Conservation (phyloP, 2,888 invertebrate species). For the Agonopterix heracliana region DNA sequence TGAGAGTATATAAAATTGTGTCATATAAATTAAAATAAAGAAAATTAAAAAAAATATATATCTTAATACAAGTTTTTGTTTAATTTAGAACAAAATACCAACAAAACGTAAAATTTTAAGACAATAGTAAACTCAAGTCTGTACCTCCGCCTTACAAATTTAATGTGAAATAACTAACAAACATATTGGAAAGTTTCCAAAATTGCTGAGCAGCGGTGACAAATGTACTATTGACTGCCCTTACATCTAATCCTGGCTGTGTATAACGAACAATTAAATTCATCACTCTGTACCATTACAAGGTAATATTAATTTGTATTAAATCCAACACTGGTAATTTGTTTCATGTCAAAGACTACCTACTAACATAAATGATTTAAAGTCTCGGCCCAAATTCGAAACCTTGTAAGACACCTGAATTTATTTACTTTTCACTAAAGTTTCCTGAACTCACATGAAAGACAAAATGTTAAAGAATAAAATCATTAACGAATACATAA, state of each 20-base stretch:
- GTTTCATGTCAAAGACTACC: neutral
- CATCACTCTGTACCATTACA: constrained; percentile 28
- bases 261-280: constrained; percentile 44
- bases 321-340: neutral
- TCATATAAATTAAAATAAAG: neutral
- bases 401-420: constrained; percentile 24
- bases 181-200: constrained; percentile 54
- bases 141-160: constrained; percentile 3
- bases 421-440: constrained; percentile 14
- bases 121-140: constrained; percentile 1
- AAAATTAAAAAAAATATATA: neutral
- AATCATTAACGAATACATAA: constrained; percentile 21
- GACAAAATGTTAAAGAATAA: constrained; percentile 14
- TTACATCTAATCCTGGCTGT: constrained; percentile 35
- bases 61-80: neutral
- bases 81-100: neutral
- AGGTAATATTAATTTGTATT: constrained; percentile 17
- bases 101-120: neutral
- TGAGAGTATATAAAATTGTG: neutral
- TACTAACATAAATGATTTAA: neutral
- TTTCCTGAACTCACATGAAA: constrained; percentile 22
- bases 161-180: constrained; percentile 20
- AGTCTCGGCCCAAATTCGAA: constrained; percentile 12
- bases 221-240: constrained; percentile 38
- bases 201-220: constrained; percentile 43